Base-by-base conservation (phyloP, 2,113 vertebrate genomes). In the Sinocyclocheilus maitianheensis region DNA sequence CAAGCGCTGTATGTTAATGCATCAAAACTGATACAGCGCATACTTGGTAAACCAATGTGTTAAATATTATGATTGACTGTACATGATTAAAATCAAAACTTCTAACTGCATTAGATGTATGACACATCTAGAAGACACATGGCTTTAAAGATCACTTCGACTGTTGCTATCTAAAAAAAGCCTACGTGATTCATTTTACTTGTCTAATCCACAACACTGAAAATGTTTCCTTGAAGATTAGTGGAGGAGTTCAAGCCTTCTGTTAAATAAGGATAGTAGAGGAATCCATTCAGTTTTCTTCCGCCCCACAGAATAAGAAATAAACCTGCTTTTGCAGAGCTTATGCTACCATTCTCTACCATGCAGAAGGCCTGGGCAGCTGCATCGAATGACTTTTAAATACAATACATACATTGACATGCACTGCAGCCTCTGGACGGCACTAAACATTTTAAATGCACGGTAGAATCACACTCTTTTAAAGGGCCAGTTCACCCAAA, bases 321-420 rank as follows among this genome's bases (percentile, higher is more conserved):
- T 77, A 62, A 85, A 81, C 87, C 65, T 55, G 76, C 60, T 86
- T 77, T 83, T 77, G 77, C 62, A 26, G 37, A 79, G 77, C 77
- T 86, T 69, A 62, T 40, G 63, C 60, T 14, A 75, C 46, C 72
- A n/a, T 89, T 87, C 67, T 58, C 81, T 84, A 87, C 84, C 87
- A 87, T 90, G 86, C 88, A 86, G 77, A 74, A 82, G 84, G 79
- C 79, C 37, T 62, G 77, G 82, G 63, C 3, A 77, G 89, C 78
- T 75, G 85, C 74, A 88, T 77, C 77, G 78, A 86, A 90, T 90
- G 87, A 85, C 87, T 90, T 88, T 88, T 88, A 65, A 88, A 87
- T 77, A 83, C 84, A 78, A 85, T 85, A 88, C 62, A 88, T 84
- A 90, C 77, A 85, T 81, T 67, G 77, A 88, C 89, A 90, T 90